These are phyloP conservation scores for Epinotia bilunana DNA, from an alignment of 2,888 invertebrate species.

Conservation along the genomic window DNA sequence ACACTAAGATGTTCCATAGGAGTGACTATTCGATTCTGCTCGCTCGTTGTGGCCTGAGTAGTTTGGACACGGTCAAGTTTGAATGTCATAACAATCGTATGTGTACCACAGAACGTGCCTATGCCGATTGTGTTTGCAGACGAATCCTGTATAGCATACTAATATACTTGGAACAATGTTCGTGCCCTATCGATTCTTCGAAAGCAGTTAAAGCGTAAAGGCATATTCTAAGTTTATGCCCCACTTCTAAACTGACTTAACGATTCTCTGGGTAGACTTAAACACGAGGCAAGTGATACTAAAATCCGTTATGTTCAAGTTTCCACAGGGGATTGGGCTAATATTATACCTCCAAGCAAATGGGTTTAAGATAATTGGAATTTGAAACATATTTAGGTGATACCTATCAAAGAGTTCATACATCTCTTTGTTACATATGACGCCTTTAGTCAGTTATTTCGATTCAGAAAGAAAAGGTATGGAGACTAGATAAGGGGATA, in stretches of 20 bases:
- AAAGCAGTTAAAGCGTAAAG: conserved; percentile 51
- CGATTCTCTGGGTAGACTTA: background rate
- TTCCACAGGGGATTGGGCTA: background rate
- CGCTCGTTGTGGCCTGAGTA: conserved; percentile 57
- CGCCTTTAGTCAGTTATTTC: no score
- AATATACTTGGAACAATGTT: conserved; percentile 63
- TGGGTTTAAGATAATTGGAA: conserved; percentile 5
- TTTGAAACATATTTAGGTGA: background rate
- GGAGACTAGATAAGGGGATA: no score
- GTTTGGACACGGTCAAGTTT: conserved; percentile 78
- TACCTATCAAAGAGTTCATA: no score
- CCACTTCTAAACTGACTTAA: conserved; percentile 11
- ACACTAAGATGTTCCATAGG: conserved; percentile 55
- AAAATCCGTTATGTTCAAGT: background rate
- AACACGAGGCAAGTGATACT: background rate
- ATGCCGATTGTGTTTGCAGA: conserved; percentile 44
- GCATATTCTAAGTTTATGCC: conserved; percentile 46
- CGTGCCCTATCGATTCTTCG: conserved; percentile 70
- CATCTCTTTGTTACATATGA: no score
- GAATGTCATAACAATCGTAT: conserved; percentile 65
- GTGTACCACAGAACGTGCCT: conserved; percentile 40
- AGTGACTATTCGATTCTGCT: conserved; percentile 60
- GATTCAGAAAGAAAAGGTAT: no score
- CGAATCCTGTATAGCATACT: conserved; percentile 63
- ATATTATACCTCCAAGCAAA: background rate